A percentile compares a stretch with the other conserved stretches of the same genome.
These are phyloP conservation scores for Drosophila acutilabella DNA, from an alignment of 2,888 invertebrate species.

Conservation along the genomic window DNA sequence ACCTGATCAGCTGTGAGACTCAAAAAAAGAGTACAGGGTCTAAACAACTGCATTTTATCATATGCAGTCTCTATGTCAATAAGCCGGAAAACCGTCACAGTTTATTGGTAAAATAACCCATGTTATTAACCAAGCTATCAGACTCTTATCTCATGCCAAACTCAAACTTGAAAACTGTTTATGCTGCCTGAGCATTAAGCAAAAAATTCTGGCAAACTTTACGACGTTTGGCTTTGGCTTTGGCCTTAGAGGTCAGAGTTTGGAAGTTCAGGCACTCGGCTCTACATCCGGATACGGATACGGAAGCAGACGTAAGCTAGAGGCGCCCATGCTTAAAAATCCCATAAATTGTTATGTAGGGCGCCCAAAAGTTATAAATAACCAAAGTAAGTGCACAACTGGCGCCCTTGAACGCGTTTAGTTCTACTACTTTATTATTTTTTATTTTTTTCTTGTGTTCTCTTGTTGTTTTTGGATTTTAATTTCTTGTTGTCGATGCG, in stretches of 20 bases:
- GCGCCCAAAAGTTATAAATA: constrained; percentile 69
- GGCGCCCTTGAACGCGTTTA: constrained; percentile 70
- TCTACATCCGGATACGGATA: constrained; percentile 16
- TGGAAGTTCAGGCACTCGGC: constrained; percentile 11
- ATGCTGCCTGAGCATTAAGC: constrained; percentile 56
- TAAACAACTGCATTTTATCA: neutral
- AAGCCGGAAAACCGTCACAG: constrained; percentile 17
- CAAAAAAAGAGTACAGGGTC: neutral
- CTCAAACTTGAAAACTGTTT: constrained; percentile 34
- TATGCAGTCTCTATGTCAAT: constrained; percentile 21
- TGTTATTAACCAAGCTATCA: constrained; percentile 4
- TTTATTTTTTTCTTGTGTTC: neutral
- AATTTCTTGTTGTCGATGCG: constrained; percentile 26
- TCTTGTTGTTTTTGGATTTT: constrained; percentile 4
- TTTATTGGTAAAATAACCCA: constrained; percentile 2
- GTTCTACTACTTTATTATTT: constrained; percentile 11
- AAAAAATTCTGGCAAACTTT: constrained; percentile 66
- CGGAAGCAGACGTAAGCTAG: constrained; percentile 48
- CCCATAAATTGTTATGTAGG: constrained; percentile 64
- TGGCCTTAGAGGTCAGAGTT: constrained; percentile 39
- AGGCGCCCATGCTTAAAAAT: constrained; percentile 63
- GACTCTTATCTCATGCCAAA: constrained; percentile 4
- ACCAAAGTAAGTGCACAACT: constrained; percentile 49
- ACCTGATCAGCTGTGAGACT: neutral
- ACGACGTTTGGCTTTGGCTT: constrained; percentile 50